Base-by-base conservation (phyloP, 2,113 vertebrate genomes). In the Burhinus bistriatus region DNA sequence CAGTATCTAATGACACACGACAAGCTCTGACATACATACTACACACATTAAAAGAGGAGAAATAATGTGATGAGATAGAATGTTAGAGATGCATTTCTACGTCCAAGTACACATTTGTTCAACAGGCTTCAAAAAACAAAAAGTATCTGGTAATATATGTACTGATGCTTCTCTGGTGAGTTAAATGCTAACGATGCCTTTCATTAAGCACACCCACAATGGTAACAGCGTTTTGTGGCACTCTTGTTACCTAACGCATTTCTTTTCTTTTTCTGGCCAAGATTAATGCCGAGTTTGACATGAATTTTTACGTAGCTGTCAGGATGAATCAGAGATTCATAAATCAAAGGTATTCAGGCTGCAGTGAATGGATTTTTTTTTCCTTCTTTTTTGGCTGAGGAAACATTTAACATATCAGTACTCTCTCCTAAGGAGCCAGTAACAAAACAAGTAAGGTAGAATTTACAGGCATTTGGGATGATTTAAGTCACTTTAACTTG, bases 271-370 rank as follows among this genome's bases (percentile, higher is more conserved):
- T 95, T 93, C 87, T 95, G 73, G 76, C 73, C 93, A 92, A 80
- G 40, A 89, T 95, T 91, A 97, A 90, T 38, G 66, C 70, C 92
- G 80, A 83, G 23, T 81, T 96, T 75, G 55, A 92, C 79, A 93
- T 70, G 87, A 87, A 95, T 97, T 95, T 97, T 96, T 94, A 96
- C 95, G 70, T 17, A 95, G 79, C 40, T 95, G 76, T 95, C 89
- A 96, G 38, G 79, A 93, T 91, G 90, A 97, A 96, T 91, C 93
- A 97, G 64, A 95, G 81, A 86, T 82, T 91, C 73, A 94, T 89
- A 95, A 97, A 90, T 93, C 89, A 95, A 96, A 95, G 64, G 55
- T 66, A 71, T 89, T 79, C 47, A 87, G 81, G n/a, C 76, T 93
- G 36, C 32, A 93, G n/a, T 51, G 82, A 96, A 94, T 54, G 54